These are phyloP conservation scores for Boloria selene DNA, from an alignment of 2,888 invertebrate species.

Conservation along the genomic window DNA sequence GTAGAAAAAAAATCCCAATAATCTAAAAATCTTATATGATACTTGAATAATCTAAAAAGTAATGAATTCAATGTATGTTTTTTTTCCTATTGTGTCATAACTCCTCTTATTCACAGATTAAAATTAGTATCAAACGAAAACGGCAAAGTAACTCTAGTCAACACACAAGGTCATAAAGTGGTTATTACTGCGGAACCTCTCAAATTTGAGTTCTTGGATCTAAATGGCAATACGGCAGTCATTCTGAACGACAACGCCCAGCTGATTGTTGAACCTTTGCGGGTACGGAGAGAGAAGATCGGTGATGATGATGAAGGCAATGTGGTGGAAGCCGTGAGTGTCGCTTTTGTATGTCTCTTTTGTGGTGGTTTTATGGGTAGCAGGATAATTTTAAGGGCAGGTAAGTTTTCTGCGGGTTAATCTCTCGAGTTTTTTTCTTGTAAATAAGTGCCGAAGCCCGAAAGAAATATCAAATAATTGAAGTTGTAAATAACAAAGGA, in stretches of 20 bases:
- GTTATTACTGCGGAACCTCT: conserved; percentile 90
- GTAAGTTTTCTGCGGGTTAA: no score
- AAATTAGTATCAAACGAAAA: conserved; percentile 63
- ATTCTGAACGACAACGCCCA: conserved; percentile 94
- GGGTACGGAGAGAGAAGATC: conserved; percentile 83
- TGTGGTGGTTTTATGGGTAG: not conserved
- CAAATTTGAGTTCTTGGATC: conserved; percentile 90
- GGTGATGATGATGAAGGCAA: conserved; percentile 61
- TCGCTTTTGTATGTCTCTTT: conserved; percentile 27
- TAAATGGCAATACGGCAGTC: conserved; percentile 86
- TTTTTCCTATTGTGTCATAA: not conserved
- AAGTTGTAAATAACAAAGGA: no score
- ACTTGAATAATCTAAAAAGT: not conserved
- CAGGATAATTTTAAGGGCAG: not conserved
- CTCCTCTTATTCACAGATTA: conserved; percentile 52
- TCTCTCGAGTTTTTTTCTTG: no score
- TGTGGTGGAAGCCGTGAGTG: conserved; percentile 62
- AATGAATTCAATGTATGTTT: conserved; percentile 7
- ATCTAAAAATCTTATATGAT: no score
- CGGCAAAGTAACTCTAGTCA: conserved; percentile 58
- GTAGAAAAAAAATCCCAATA: not conserved
- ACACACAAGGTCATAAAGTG: conserved; percentile 69
- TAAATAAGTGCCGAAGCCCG: no score
- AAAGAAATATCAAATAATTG: no score
- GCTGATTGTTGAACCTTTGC: conserved; percentile 94